Conservation (phyloP, 92 coral and sea anemone species). For the Phenganax subtilis region DNA sequence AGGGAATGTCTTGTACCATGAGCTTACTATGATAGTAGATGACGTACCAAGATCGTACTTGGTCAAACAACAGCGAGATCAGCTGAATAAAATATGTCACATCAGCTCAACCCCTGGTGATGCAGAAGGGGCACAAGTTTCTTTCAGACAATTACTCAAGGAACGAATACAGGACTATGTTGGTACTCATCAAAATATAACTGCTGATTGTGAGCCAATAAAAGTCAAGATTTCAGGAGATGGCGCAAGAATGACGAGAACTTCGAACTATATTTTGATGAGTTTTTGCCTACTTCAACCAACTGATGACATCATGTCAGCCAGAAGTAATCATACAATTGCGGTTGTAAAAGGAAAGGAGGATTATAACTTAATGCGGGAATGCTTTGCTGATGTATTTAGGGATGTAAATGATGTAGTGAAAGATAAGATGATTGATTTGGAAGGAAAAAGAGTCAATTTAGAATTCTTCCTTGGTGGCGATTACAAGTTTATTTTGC, state of each 20-base stretch:
- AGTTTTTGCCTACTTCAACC: conserved; percentile 48
- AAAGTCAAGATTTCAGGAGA: conserved; percentile 58
- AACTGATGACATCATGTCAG: conserved; percentile 54
- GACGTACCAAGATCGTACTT: conserved; percentile 51
- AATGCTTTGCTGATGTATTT: conserved; percentile 51
- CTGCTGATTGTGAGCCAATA: conserved; percentile 35
- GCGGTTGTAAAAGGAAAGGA: conserved; percentile 59
- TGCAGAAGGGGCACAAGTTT: conserved; percentile 52
- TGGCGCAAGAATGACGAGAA: conserved; percentile 64
- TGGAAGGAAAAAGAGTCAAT: conserved; percentile 36
- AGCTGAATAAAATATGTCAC: conserved; percentile 29
- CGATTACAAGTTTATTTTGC: conserved; percentile 54
- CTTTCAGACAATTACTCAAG: conserved; percentile 38
- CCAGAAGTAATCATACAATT: conserved; percentile 52
- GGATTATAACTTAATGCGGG: conserved; percentile 44
- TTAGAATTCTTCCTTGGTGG: conserved; percentile 55
- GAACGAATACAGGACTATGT: conserved; percentile 28
- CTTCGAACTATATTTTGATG: conserved; percentile 52
- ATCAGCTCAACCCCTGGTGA: conserved; percentile 50
- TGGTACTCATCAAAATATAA: conserved; percentile 18
- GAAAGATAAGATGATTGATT: conserved; percentile 27
- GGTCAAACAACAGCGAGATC: conserved; percentile 36
- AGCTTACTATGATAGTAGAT: conserved; percentile 48
- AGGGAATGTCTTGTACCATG: conserved; percentile 54
- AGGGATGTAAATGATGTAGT: conserved; percentile 44